phyloP scores from a whole-genome alignment of 2,888 invertebrate species.

The Oegoconia quadripuncta region DNA sequence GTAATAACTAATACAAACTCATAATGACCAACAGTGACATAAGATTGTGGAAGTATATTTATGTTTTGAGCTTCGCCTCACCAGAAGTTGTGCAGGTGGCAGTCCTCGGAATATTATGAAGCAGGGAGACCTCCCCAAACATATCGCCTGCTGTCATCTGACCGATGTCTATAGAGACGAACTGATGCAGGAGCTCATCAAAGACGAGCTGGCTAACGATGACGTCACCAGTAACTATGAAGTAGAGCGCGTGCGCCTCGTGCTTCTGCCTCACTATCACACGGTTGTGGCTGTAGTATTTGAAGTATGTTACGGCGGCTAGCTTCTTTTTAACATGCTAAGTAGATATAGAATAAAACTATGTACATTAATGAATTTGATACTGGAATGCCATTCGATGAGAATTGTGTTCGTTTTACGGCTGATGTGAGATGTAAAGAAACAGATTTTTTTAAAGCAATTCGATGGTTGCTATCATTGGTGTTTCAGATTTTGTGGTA shows the following conservation, averaged over 20 bases:
- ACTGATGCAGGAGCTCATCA: constrained; percentile 70
- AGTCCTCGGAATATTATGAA: constrained; percentile 80
- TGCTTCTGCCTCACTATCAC: constrained; percentile 81
- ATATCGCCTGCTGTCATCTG: constrained; percentile 78
- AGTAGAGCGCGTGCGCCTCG: constrained; percentile 80
- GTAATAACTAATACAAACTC: too few species aligned
- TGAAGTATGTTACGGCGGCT: constrained; percentile 80
- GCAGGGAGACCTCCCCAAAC: constrained; percentile 83
- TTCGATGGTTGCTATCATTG: too few species aligned
- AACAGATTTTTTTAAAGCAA: too few species aligned
- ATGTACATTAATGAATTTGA: not conserved
- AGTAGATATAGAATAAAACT: not conserved
- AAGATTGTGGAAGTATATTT: too few species aligned
- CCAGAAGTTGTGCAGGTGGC: constrained; percentile 80
- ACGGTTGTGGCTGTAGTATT: constrained; percentile 78
- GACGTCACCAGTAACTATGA: constrained; percentile 80
- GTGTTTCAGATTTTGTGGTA: too few species aligned
- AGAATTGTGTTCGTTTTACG: not conserved
- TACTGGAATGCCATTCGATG: too few species aligned
- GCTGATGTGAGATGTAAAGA: too few species aligned
- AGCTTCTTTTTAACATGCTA: constrained; percentile 81
- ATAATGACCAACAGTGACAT: too few species aligned
- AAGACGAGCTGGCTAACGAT: constrained; percentile 67
- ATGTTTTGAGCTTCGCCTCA: too few species aligned
- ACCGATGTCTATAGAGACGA: constrained; percentile 68